phyloP scores from a whole-genome alignment of 2,888 invertebrate genomes.

The Netelia inedita region DNA sequence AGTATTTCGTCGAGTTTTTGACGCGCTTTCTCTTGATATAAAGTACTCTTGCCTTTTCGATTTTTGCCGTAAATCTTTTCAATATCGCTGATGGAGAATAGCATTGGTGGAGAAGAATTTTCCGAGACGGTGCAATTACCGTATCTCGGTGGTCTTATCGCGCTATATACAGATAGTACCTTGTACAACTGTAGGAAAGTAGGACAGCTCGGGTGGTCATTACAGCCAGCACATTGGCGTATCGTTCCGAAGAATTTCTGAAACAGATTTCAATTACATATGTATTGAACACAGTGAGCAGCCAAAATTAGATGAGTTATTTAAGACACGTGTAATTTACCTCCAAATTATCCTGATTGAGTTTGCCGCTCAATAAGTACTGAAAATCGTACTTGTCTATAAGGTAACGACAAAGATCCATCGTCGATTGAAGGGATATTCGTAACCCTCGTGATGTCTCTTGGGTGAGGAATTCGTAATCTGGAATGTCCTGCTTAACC shows the following conservation, averaged over 20 bases:
- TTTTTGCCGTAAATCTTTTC: too few species aligned
- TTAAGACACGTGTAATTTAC: too few species aligned
- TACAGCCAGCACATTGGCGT: constrained; percentile 54
- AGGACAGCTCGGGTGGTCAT: constrained; percentile 60
- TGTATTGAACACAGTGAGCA: not conserved
- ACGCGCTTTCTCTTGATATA: too few species aligned
- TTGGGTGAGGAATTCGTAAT: constrained; percentile 34
- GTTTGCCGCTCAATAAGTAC: constrained; percentile 49
- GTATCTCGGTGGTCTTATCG: constrained; percentile 57
- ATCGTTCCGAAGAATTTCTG: constrained; percentile 64
- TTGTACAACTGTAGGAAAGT: constrained; percentile 71
- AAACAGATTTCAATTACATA: constrained; percentile 6
- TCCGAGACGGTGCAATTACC: constrained; percentile 69
- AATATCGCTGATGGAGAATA: not conserved
- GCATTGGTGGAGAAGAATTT: not conserved
- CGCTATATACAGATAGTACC: constrained; percentile 62
- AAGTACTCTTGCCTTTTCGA: too few species aligned
- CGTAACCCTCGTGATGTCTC: constrained; percentile 28
- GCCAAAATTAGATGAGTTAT: too few species aligned
- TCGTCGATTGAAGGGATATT: constrained; percentile 41
- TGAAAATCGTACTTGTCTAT: constrained; percentile 43
- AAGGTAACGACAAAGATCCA: constrained; percentile 60
- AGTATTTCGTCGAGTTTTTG: too few species aligned
- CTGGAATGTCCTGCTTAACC: too few species aligned
- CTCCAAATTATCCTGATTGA: constrained; percentile 70